phyloP scores from a whole-genome alignment of 2,113 vertebrate species.

The Paratilapia polleni region DNA sequence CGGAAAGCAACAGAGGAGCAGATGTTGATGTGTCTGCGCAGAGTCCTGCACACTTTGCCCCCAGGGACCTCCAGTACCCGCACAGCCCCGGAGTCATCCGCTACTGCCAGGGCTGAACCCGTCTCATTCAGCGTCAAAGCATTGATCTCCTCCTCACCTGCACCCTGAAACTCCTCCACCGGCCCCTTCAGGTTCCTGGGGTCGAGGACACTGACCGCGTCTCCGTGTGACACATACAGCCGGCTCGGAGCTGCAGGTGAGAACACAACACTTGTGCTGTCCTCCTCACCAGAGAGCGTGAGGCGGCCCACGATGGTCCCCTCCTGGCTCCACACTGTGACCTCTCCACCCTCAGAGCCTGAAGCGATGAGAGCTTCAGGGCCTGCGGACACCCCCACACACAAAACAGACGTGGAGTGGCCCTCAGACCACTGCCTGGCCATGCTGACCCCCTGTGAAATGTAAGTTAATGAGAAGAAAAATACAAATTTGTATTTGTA shows the following conservation, averaged over 20 bases:
- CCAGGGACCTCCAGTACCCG: constrained; percentile 88
- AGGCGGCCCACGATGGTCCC: constrained; percentile 73
- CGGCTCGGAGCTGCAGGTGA: constrained; percentile 72
- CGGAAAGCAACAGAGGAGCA: constrained; percentile 93
- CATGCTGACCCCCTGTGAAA: constrained; percentile 76
- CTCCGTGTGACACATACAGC: constrained; percentile 87
- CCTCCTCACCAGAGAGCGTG: constrained; percentile 75
- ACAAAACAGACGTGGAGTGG: constrained; percentile 85
- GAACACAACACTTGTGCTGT: constrained; percentile 86
- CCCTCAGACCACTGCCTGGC: constrained; percentile 85
- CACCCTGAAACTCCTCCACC: constrained; percentile 72
- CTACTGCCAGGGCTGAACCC: constrained; percentile 84
- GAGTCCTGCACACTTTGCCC: constrained; percentile 86
- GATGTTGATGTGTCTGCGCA: constrained; percentile 93
- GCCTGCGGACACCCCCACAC: constrained; percentile 78
- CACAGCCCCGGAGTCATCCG: constrained; percentile 90
- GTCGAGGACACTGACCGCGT: constrained; percentile 85
- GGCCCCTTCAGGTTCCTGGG: constrained; percentile 81
- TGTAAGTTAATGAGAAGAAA: background rate
- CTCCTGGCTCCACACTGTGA: constrained; percentile 85
- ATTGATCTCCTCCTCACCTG: constrained; percentile 95
- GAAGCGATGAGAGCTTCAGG: constrained; percentile 86
- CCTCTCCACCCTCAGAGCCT: constrained; percentile 87
- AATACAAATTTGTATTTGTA: background rate
- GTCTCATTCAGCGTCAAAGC: constrained; percentile 86